Base-by-base conservation (phyloP, 2,113 vertebrate genomes). In the Oophaga pumilio region DNA sequence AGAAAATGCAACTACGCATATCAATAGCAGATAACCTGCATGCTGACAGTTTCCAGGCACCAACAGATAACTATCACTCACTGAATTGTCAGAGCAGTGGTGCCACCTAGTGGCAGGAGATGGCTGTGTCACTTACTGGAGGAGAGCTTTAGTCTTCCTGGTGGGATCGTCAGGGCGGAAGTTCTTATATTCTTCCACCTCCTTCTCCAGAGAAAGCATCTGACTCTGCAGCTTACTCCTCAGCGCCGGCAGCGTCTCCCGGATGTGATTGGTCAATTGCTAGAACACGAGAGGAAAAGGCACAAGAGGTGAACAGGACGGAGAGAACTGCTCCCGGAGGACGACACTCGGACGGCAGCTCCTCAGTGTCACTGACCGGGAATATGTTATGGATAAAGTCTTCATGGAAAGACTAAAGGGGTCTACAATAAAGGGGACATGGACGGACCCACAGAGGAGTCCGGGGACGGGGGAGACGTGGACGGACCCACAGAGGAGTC, bases 231-330 rank as follows among this genome's bases (percentile, higher is more conserved):
- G 94, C 26, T 99, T 99, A 93, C 96, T 98, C 5, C 98, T 96
- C 88, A 99, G 93, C 0, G 97, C 91, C 0, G 98, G 98, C 85
- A 99, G 93, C 0, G 98, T 97, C 90, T 99, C 98, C 66, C 98
- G 96, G 87, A 99, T 99, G 94, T 99, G 98, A 92, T 99, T 99
- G 89, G 98, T 99, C 89, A 99, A 89, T 99, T 99, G 98, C 98
- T 99, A 80, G 22, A 50, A 50, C 4, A 73, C 15, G 10, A 50
- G 49, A 50, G n/a, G 60, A 53, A 22, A 3, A 52, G 22, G 7
- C 4, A 20, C 4, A 26, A 69, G 26, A 26, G 2, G n/a, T 14
- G 13, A 62, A 62, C 60, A 15, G 8, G 8, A 56, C 33, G 33
- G 33, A 43, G 33, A 43, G 33, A 43, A 43, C 3, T 43, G 33